phyloP scores from a whole-genome alignment of 2,113 vertebrate species.

The Callithrix jacchus region DNA sequence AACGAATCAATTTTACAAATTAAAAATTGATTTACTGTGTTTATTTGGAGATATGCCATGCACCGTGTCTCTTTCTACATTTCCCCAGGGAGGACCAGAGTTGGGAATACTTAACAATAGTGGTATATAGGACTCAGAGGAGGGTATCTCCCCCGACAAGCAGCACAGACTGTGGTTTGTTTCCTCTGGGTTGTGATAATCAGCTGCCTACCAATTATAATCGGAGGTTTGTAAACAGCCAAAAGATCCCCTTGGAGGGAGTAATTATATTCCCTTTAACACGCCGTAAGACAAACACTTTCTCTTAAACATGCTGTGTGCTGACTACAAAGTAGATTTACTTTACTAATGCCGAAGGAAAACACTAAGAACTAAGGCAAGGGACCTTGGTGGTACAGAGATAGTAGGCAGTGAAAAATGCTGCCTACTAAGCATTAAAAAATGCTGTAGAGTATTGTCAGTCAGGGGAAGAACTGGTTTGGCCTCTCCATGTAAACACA shows the following conservation, averaged over 20 bases:
- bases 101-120: not conserved
- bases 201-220: conserved; percentile 1
- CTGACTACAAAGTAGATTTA: conserved; percentile 33
- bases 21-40: conserved; percentile 44
- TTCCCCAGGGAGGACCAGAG: not conserved
- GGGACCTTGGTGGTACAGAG: not conserved
- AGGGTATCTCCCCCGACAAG: not conserved
- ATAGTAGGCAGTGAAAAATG: not conserved
- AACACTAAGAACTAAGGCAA: conserved; percentile 1
- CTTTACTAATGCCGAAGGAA: not conserved
- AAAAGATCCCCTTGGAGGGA: conserved; percentile 35
- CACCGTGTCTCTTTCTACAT: not conserved
- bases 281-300: conserved; percentile 29
- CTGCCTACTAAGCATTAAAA: not conserved
- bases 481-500: not conserved
- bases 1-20: conserved; percentile 34
- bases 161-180: not conserved
- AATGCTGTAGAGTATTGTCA: not conserved
- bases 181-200: conserved; percentile 4
- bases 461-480: not conserved
- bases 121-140: not conserved
- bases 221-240: conserved; percentile 31
- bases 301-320: conserved; percentile 31
- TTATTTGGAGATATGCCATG: conserved; percentile 28
- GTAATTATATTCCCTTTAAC: conserved; percentile 50